Evolutionary conservation across 2,797 vertebrate species (phyloP).

Genomic region (Gastrophryne carolinensis): DNA sequence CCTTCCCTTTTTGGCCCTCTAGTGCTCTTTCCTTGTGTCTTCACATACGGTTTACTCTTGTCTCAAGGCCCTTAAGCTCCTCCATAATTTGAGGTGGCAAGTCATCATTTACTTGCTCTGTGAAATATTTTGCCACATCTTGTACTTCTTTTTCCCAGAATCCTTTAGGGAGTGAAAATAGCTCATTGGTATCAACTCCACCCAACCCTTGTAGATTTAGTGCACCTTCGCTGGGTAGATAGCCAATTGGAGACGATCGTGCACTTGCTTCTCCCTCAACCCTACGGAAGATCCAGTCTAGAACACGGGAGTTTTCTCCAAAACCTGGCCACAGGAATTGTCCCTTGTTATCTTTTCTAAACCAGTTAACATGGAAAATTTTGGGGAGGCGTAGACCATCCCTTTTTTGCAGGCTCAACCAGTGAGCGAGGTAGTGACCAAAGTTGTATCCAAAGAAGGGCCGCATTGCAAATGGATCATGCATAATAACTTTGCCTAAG

Average conservation of each 20-base stretch:
- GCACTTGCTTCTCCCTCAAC: conserved; percentile 73
- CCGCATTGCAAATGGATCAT: conserved; percentile 92
- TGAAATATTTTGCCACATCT: conserved; percentile 79
- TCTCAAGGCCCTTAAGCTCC: conserved; percentile 79
- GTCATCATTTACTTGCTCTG: conserved; percentile 82
- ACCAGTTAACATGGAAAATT: conserved; percentile 96
- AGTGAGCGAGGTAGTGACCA: conserved; percentile 86
- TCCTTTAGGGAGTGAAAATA: conserved; percentile 76
- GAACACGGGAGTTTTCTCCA: conserved; percentile 84
- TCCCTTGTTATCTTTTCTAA: conserved; percentile 76
- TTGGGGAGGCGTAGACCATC: conserved; percentile 76
- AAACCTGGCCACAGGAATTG: conserved; percentile 92
- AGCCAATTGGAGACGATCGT: conserved; percentile 75
- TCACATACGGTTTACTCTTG: conserved; percentile 71
- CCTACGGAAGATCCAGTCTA: conserved; percentile 89
- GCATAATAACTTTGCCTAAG: conserved; percentile 85
- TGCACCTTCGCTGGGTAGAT: conserved; percentile 77
- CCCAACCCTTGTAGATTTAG: conserved; percentile 75
- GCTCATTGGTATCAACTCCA: conserved; percentile 59
- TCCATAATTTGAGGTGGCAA: conserved; percentile 77
- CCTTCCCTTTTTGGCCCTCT: background rate
- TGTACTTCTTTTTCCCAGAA: conserved; percentile 86
- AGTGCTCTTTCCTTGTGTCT: background rate
- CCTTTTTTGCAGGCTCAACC: conserved; percentile 83
- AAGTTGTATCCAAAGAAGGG: conserved; percentile 95